Evolutionary conservation across 2,113 vertebrate genomes (phyloP).

Genomic region (Heteronetta atricapilla): DNA sequence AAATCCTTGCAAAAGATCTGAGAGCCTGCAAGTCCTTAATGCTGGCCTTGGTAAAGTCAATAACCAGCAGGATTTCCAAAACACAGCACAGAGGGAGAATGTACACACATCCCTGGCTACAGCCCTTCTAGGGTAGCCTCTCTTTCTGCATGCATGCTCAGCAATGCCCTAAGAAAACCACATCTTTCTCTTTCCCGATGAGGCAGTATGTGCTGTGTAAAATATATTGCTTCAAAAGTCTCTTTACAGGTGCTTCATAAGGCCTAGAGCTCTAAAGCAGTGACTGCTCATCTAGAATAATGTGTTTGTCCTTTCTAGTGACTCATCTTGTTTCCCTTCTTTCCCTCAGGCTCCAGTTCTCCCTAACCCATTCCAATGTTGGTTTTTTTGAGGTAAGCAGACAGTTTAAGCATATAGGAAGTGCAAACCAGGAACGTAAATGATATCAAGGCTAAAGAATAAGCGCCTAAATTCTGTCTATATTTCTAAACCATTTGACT

Average conservation of each 20-base stretch:
- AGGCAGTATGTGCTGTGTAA: not conserved
- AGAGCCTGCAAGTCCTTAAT: not conserved
- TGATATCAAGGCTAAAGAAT: not conserved
- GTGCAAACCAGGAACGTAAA: not conserved
- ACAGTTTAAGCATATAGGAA: not conserved
- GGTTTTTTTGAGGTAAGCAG: constrained; percentile 67
- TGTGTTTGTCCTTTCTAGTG: not conserved
- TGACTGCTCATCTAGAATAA: not conserved
- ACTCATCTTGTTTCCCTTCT: constrained; percentile 5
- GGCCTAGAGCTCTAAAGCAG: not conserved
- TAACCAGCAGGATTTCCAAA: not conserved
- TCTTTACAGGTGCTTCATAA: not conserved
- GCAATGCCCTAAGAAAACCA: not conserved
- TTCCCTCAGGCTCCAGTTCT: constrained; percentile 70
- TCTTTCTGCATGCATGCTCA: not conserved
- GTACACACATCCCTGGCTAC: not conserved
- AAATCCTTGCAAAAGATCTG: not conserved
- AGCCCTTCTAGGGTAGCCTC: not conserved
- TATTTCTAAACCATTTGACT: not conserved
- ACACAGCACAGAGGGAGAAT: not conserved
- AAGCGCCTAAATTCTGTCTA: not conserved
- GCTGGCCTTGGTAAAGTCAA: not conserved
- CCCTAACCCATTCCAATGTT: constrained; percentile 62
- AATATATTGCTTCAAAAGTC: not conserved
- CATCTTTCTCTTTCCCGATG: not conserved